Evolutionary conservation across 37 sponge, comb jelly and placozoan genomes (phyloP), one percentile per base, ranked within the genome.

Genomic region (Bolinopsis microptera): DNA sequence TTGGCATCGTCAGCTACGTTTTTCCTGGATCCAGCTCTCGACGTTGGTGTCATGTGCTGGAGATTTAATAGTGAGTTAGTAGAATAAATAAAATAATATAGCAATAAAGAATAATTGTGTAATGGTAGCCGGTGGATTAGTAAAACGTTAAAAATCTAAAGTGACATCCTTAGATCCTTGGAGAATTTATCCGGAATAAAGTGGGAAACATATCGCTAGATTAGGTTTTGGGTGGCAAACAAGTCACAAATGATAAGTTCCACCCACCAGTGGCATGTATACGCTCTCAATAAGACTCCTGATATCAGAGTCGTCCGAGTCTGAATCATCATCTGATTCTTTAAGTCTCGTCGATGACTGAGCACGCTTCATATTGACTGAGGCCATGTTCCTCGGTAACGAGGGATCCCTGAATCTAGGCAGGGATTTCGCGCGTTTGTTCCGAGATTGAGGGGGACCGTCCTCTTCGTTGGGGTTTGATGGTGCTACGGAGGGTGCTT

Each of bases 231-330:
- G n/a, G n/a, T n/a, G n/a, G n/a, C n/a, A n/a, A n/a, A n/a, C n/a
- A n/a, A n/a, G n/a, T n/a, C n/a, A n/a, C n/a, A 67, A 67, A 67
- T 18, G 68, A 18, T 22, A 22, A 22, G 13, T 67, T 67, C 68
- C 68, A 82, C 83, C 23, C 31, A 82, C 83, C 83, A 82, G 83
- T 9, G 90, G 90, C 90, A 86, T 86, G 90, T 86, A 86, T 8
- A 86, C 90, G 31, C 90, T 86, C 90, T 86, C 90, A 41, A 86
- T 40, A 8, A 86, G 90, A 26, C 90, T 86, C 90, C 90, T 86
- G 61, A 86, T 86, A 23, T 86, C 90, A 8, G 90, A 86, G 23
- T 80, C 83, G 18, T n/a, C 31, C 9, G 41, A 39, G 90, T 39
- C 41, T n/a, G 26, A n/a, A 25, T 86, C 90, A 3, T 86, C 90